Percentiles rank a stretch among this genome's conserved stretches.
phyloP scores from a whole-genome alignment of 2,113 vertebrate genomes.

The Seriola rivoliana region DNA sequence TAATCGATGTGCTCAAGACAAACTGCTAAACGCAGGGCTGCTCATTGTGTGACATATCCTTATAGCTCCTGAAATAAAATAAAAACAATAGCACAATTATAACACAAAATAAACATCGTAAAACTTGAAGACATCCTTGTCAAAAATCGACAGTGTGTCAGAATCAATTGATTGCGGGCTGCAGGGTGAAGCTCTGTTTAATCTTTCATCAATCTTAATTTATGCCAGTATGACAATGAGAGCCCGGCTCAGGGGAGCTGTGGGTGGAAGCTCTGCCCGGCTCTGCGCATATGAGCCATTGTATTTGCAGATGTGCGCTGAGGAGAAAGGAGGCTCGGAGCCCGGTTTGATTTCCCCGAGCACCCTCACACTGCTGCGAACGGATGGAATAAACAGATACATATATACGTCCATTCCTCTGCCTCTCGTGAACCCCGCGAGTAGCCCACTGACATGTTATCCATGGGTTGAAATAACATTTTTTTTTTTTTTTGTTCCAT shows the following conservation, averaged over 20 bases:
- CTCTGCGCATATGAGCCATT: constrained; percentile 90
- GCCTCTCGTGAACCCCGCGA: constrained; percentile 84
- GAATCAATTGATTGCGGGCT: constrained; percentile 89
- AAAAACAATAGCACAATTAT: neutral
- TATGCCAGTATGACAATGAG: constrained; percentile 96
- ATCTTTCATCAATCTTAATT: constrained; percentile 99
- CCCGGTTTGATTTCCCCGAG: constrained; percentile 93
- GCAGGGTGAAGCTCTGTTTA: constrained; percentile 87
- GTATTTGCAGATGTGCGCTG: constrained; percentile 93
- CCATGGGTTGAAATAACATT: constrained; percentile 92
- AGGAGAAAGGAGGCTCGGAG: constrained; percentile 81
- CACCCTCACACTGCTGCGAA: constrained; percentile 87
- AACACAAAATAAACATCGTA: constrained; percentile 72
- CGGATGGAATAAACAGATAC: constrained; percentile 91
- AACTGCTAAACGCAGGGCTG: neutral
- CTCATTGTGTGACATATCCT: neutral
- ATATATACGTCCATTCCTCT: constrained; percentile 90
- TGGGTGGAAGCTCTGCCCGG: constrained; percentile 88
- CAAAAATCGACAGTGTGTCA: constrained; percentile 90
- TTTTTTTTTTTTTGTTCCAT: constrained; percentile 85
- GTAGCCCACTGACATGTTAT: constrained; percentile 92
- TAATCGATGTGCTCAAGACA: neutral
- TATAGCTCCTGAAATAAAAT: neutral
- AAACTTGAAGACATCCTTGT: constrained; percentile 86
- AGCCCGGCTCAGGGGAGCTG: constrained; percentile 89